These are phyloP conservation scores for Atherinosoma microstoma DNA, from an alignment of 2,797 vertebrate species.

Conservation along the genomic window DNA sequence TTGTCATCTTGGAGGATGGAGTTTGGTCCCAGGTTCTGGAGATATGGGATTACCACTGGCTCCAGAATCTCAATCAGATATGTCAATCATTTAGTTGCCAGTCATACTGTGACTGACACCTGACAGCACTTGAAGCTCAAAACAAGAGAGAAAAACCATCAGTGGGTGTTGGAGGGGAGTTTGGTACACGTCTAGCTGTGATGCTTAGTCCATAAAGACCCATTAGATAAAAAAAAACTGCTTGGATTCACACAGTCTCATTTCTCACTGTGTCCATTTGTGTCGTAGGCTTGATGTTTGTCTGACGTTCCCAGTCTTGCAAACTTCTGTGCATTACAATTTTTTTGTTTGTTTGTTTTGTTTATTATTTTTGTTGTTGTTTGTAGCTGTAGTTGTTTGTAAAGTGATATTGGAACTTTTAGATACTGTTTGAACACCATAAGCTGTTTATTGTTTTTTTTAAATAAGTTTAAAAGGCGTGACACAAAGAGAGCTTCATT, in stretches of 20 bases:
- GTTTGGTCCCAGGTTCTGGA: too few relatives aligned
- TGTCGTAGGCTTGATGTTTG: not conserved
- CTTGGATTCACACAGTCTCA: not conserved
- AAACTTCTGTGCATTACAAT: not conserved
- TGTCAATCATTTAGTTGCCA: too few relatives aligned
- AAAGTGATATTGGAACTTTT: not conserved
- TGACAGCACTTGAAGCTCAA: too few relatives aligned
- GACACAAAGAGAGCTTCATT: not conserved
- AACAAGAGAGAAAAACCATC: too few relatives aligned
- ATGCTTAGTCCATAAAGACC: not conserved
- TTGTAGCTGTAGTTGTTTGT: not conserved
- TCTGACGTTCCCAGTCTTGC: not conserved
- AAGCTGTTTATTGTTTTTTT: conserved; percentile 2
- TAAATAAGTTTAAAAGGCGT: not conserved
- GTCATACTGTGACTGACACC: too few relatives aligned
- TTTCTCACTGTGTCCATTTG: not conserved
- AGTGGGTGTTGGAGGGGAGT: too few relatives aligned
- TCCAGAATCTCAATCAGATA: too few relatives aligned
- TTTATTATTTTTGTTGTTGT: too few relatives aligned
- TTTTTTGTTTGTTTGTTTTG: too few relatives aligned
- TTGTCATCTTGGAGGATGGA: too few relatives aligned
- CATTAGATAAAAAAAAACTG: not conserved
- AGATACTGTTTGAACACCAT: not conserved
- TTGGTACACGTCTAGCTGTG: too few relatives aligned
- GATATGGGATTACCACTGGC: too few relatives aligned